phyloP scores from a whole-genome alignment of 1,140 invertebrate species.

The Aphidius gifuensis region DNA sequence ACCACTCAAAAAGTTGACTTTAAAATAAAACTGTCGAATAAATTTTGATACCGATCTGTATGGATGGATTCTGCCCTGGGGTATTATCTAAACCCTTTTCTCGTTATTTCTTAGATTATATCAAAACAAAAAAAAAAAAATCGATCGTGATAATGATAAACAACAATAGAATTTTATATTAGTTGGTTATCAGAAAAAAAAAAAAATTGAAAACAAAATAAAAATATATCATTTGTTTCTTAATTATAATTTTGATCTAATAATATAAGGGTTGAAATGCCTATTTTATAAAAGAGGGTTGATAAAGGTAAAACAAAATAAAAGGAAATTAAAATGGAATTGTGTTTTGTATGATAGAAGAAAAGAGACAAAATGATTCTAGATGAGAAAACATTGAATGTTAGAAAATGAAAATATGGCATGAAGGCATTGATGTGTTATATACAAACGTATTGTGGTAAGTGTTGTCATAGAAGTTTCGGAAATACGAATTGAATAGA shows the following conservation, averaged over 20 bases:
- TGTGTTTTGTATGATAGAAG: no score
- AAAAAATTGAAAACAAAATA: no score
- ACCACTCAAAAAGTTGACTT: conserved; percentile 20
- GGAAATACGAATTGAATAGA: conserved; percentile 51
- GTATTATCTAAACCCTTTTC: conserved; percentile 22
- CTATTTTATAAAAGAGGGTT: no score
- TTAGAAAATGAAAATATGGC: conserved; percentile 7
- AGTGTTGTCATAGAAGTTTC: conserved; percentile 16
- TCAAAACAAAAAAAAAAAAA: not conserved
- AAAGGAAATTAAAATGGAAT: no score
- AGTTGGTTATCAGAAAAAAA: no score
- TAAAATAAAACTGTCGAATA: conserved; percentile 52
- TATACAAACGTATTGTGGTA: not conserved
- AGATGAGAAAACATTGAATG: conserved; percentile 7
- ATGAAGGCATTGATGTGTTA: no score
- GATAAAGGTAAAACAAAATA: no score
- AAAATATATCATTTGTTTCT: no score
- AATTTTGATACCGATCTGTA: conserved; percentile 52
- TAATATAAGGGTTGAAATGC: no score
- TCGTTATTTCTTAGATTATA: conserved; percentile 18
- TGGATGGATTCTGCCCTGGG: not conserved
- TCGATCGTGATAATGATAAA: no score
- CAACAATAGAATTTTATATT: no score
- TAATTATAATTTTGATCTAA: no score
- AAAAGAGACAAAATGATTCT: not conserved